Percentiles rank a stretch among this genome's conserved stretches.
phyloP scores from a whole-genome alignment of 2,113 vertebrate genomes.

The Archilochus colubris region DNA sequence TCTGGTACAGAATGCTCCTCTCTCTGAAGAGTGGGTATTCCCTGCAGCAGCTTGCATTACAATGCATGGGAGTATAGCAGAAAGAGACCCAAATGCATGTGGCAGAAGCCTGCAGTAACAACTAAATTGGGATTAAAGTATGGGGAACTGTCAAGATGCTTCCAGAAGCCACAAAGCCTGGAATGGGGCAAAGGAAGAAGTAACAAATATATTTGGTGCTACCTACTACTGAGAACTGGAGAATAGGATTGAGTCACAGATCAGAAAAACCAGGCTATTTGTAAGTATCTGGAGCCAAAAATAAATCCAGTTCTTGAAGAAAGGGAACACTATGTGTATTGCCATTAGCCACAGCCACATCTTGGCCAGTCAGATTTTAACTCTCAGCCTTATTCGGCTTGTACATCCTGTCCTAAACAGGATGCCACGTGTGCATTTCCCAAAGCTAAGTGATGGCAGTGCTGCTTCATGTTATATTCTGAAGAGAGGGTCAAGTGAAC shows the following conservation, averaged over 20 bases:
- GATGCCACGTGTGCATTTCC: neutral
- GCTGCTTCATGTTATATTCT: neutral
- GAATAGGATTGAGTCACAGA: neutral
- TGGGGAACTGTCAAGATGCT: neutral
- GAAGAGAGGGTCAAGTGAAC: neutral
- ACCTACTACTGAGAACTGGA: neutral
- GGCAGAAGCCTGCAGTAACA: neutral
- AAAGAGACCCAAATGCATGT: neutral
- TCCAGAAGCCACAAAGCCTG: neutral
- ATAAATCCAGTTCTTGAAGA: neutral
- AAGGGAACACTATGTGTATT: neutral
- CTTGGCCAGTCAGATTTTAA: neutral
- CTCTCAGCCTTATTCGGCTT: neutral
- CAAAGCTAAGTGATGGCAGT: neutral
- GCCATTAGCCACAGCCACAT: neutral
- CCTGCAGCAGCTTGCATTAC: fast-evolving
- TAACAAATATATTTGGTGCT: neutral
- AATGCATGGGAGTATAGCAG: fast-evolving
- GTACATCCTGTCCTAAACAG: neutral
- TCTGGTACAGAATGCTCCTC: neutral
- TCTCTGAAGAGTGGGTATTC: neutral
- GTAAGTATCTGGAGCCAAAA: neutral
- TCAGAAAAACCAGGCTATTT: neutral
- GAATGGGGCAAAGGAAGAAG: neutral
- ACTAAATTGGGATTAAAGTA: neutral